These are phyloP conservation scores for Eleginops maclovinus DNA, from an alignment of 2,113 vertebrate species.

Conservation along the genomic window DNA sequence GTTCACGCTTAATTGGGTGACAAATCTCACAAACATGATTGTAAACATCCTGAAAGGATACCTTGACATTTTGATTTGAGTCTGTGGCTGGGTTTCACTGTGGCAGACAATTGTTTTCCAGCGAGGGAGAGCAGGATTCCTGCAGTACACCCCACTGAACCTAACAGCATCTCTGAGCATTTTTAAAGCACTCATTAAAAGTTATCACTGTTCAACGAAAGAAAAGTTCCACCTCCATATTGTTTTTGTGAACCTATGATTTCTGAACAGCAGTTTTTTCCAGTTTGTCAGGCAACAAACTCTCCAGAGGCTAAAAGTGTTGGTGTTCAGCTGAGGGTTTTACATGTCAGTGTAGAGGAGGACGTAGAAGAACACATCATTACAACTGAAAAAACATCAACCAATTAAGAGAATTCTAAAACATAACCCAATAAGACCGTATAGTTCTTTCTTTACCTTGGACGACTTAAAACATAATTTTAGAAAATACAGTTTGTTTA, in stretches of 20 bases:
- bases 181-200: slow-evolving; percentile 38
- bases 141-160: slow-evolving; percentile 25
- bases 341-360: neutral
- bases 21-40: slow-evolving; percentile 74
- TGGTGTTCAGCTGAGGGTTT: neutral
- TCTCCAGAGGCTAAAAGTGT: neutral
- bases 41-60: slow-evolving; percentile 73
- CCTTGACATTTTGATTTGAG: slow-evolving; percentile 71
- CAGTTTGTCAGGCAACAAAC: neutral
- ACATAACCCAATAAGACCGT: neutral
- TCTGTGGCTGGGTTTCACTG: slow-evolving; percentile 30
- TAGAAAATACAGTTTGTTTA: too few species aligned
- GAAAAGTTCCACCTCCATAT: neutral
- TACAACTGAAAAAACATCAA: neutral
- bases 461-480: too few species aligned
- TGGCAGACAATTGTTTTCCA: slow-evolving; percentile 35
- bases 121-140: neutral
- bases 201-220: slow-evolving; percentile 8
- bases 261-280: neutral
- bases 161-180: slow-evolving; percentile 19
- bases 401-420: neutral
- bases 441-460: too few species aligned
- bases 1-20: slow-evolving; percentile 73
- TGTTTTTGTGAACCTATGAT: neutral
- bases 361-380: neutral